Base-by-base conservation (phyloP, 2,888 invertebrate genomes). In the Toxonevra muliebris region DNA sequence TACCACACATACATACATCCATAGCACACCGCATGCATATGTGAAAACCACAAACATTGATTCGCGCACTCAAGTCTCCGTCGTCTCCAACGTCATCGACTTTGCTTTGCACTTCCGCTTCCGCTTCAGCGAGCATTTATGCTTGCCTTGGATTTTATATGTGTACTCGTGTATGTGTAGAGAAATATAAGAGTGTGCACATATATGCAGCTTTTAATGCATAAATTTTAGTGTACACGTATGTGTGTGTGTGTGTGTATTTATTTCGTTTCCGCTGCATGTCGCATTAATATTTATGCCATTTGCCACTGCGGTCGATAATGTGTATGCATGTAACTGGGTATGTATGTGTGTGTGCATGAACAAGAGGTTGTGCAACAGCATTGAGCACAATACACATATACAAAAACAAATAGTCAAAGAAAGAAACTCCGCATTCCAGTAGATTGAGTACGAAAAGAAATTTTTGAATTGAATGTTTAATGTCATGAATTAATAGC, bases 261-360 rank as follows among this genome's bases (percentile, higher is more conserved):
- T 20, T 61, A 50, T 50, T 54, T 67, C 40, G 13, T 40, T 57
- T 40, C 30, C 19, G 40, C 30, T 55, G 57, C 65, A 61, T 66
- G 67, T 68, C 66, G 69, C 69, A 65, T 65, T 69, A 70, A 68
- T 68, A 65, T 63, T 70, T 64, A 60, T 63, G 7, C 15, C 19
- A 20, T 48, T n/a, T 62, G 53, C 55, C 48, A 40, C 20, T 62
- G 62, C 42, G 43, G 55, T 61, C 50, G 9, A 54, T 55, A 54
- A 50, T 53, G 30, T 30, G 30, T 30, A 30, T 30, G 30, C 7
- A 7, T 30, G 30, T 30, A 30, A 30, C 7, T 30, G 30, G n/a
- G n/a, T 7, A 30, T 20, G 17, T 30, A n/a, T 60, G 52, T 53
- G 20, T 54, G 20, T 42, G 7, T 19, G 48, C 52, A 54, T 67